These are phyloP conservation scores for Euproctis similis DNA, from an alignment of 2,888 invertebrate genomes.

Conservation along the genomic window DNA sequence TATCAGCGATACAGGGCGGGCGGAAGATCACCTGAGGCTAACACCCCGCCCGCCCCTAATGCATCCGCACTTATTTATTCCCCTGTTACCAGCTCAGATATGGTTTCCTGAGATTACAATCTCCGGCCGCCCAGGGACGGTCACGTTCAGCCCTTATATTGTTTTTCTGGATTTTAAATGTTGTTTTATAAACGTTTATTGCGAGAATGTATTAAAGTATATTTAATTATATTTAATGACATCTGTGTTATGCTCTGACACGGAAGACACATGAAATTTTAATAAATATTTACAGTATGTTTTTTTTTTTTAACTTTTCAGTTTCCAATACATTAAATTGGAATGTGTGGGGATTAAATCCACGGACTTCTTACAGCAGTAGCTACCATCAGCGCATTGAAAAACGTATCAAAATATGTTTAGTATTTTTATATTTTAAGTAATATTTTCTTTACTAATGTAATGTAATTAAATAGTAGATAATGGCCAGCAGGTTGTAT, in stretches of 20 bases:
- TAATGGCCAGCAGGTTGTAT: slow-evolving; percentile 2
- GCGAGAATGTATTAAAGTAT: slow-evolving; percentile 9
- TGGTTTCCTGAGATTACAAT: slow-evolving; percentile 62
- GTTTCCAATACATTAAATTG: no score
- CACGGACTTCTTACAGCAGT: no score
- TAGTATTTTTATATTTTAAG: no score
- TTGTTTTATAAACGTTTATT: slow-evolving; percentile 25
- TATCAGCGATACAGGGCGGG: slow-evolving; percentile 64
- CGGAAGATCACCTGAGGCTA: slow-evolving; percentile 66
- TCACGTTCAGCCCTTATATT: slow-evolving; percentile 13
- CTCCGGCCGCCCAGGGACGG: slow-evolving; percentile 18
- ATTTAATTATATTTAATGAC: slow-evolving; percentile 13
- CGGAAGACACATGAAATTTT: neutral
- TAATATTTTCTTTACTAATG: no score
- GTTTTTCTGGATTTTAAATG: slow-evolving; percentile 29
- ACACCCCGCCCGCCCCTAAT: slow-evolving; percentile 63
- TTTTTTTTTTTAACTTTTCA: no score
- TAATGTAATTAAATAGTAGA: no score
- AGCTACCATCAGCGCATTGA: no score
- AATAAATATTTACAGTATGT: no score
- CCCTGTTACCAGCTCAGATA: slow-evolving; percentile 43
- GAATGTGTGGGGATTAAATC: no score
- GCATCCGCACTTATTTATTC: slow-evolving; percentile 73
- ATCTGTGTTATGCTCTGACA: neutral
- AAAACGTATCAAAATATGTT: no score